Evolutionary conservation across 1,140 invertebrate species (phyloP).

Genomic region (Philaenus spumarius): DNA sequence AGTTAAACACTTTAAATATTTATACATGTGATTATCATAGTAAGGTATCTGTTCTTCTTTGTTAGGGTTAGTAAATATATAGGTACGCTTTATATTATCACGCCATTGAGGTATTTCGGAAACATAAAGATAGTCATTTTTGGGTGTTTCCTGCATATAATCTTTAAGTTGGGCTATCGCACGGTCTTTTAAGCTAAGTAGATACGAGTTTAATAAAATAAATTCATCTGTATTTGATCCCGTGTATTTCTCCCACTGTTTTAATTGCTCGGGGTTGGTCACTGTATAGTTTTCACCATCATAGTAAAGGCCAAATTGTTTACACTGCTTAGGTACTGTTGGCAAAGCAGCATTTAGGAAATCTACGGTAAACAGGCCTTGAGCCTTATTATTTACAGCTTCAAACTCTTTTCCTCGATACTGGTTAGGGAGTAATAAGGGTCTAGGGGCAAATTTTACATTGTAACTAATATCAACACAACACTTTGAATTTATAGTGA

Average conservation of each 20-base stretch:
- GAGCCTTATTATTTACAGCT: not conserved
- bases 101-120: too few species aligned
- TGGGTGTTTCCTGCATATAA: too few species aligned
- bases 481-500: not conserved
- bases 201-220: not conserved
- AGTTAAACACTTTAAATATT: too few species aligned
- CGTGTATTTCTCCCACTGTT: not conserved
- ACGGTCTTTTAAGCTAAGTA: too few species aligned
- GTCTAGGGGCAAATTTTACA: not conserved
- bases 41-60: too few species aligned
- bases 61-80: too few species aligned
- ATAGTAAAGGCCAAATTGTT: not conserved
- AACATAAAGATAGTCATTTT: too few species aligned
- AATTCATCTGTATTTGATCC: not conserved
- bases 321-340: not conserved
- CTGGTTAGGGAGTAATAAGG: not conserved
- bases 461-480: conserved; percentile 1
- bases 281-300: not conserved
- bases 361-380: not conserved
- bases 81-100: too few species aligned
- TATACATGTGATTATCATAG: too few species aligned
- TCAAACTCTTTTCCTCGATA: not conserved
- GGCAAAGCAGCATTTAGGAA: not conserved
- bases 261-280: not conserved
- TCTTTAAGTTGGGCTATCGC: too few species aligned